A percentile compares a stretch with the other conserved stretches of the same genome.
These are phyloP conservation scores for Oryzias celebensis DNA, from an alignment of 2,113 vertebrate species.

Conservation along the genomic window DNA sequence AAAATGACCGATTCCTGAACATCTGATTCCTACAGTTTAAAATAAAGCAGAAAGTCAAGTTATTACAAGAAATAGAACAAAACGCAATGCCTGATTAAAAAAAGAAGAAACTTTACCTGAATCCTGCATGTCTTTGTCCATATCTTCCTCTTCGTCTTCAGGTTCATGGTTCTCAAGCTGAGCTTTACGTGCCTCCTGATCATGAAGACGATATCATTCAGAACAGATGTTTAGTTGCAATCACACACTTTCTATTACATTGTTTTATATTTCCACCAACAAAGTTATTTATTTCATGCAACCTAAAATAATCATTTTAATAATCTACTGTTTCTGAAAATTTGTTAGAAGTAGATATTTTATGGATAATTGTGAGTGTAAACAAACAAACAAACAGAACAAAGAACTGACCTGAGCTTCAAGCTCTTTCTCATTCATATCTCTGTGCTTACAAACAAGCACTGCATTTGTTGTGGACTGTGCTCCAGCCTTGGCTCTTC, in stretches of 20 bases:
- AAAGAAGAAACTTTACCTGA: slow-evolving; percentile 77
- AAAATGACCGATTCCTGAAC: background rate
- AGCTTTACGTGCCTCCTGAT: slow-evolving; percentile 88
- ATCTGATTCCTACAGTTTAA: background rate
- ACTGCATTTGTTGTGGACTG: slow-evolving; percentile 91
- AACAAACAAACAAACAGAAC: background rate
- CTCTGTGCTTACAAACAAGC: slow-evolving; percentile 92
- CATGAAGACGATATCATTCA: slow-evolving; percentile 7
- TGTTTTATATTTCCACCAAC: too few relatives aligned
- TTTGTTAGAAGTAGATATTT: too few relatives aligned
- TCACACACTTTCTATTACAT: background rate
- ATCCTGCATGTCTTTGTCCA: slow-evolving; percentile 81
- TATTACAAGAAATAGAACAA: background rate
- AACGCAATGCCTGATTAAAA: background rate
- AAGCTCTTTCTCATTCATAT: slow-evolving; percentile 94
- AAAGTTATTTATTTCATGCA: too few relatives aligned
- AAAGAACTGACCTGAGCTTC: slow-evolving; percentile 85
- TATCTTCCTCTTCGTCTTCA: slow-evolving; percentile 90
- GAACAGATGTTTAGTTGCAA: background rate
- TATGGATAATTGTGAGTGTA: background rate
- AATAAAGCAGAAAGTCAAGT: background rate
- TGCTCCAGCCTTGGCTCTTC: slow-evolving; percentile 89
- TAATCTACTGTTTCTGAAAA: background rate
- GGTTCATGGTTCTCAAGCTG: slow-evolving; percentile 95
- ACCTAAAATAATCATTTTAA: background rate